A percentile compares a stretch with the other conserved stretches of the same genome.
Evolutionary conservation across 2,113 vertebrate species (phyloP).

Genomic region (Heloderma charlesbogerti): DNA sequence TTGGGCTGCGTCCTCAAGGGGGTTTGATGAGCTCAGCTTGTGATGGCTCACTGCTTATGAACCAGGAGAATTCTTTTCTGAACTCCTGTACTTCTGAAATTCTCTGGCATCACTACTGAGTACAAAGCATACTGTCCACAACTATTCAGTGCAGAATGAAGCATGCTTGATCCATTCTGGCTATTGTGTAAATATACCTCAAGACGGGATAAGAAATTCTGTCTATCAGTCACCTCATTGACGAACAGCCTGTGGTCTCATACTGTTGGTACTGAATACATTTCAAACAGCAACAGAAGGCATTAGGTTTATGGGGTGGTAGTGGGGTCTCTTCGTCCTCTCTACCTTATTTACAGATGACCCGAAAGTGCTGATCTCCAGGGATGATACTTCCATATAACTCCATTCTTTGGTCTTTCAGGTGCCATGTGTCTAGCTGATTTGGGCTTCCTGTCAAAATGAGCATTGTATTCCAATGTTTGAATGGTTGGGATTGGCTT

Average conservation of each 20-base stretch:
- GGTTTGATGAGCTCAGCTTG: too few relatives aligned
- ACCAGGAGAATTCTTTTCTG: neutral
- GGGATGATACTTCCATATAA: neutral
- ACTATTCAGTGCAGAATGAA: neutral
- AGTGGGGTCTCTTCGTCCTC: too few relatives aligned
- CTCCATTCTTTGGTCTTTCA: constrained; percentile 10
- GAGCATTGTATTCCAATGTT: neutral
- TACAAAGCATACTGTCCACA: neutral
- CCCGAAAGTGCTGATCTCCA: neutral
- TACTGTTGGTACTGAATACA: neutral
- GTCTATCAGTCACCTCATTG: neutral
- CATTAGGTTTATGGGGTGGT: neutral
- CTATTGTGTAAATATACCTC: neutral
- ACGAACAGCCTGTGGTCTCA: neutral
- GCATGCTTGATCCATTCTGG: neutral
- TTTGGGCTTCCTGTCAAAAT: neutral
- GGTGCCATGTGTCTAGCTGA: neutral
- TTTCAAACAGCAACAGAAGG: neutral
- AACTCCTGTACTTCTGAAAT: neutral
- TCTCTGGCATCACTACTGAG: neutral
- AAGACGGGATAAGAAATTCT: neutral
- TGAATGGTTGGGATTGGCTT: neutral
- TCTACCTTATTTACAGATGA: neutral
- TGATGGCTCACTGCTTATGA: neutral
- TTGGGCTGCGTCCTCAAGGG: too few relatives aligned